Percentiles rank a stretch among this genome's conserved stretches.
These are phyloP conservation scores for Distichodus sexfasciatus DNA, from an alignment of 2,797 vertebrate genomes.

Conservation along the genomic window DNA sequence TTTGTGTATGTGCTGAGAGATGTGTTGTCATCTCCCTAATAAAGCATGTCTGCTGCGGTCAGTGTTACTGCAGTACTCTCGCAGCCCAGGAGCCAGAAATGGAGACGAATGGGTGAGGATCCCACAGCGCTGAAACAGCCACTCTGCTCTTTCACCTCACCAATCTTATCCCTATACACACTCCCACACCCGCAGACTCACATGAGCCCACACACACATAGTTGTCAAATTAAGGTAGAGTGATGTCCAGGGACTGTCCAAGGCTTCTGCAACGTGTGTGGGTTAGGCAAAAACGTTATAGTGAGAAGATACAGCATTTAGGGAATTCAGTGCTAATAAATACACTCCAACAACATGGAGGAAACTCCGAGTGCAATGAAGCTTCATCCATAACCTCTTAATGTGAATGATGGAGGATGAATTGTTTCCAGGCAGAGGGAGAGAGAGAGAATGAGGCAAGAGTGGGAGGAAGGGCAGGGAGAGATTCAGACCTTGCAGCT, in stretches of 20 bases:
- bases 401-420: conserved; percentile 61
- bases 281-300: conserved; percentile 56
- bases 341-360: conserved; percentile 52
- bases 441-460: too few relatives aligned
- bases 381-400: conserved; percentile 46
- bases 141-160: conserved; percentile 68
- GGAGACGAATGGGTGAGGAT: conserved; percentile 75
- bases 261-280: not conserved
- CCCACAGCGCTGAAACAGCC: conserved; percentile 67
- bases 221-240: conserved; percentile 51
- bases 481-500: conserved; percentile 53
- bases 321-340: conserved; percentile 55
- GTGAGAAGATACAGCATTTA: conserved; percentile 51
- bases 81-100: conserved; percentile 69
- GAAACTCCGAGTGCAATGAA: conserved; percentile 53
- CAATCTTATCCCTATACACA: conserved; percentile 22
- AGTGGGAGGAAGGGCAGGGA: not conserved
- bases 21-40: conserved; percentile 75
- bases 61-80: conserved; percentile 62
- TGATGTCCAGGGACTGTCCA: conserved; percentile 16
- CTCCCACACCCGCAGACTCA: not conserved
- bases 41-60: conserved; percentile 76
- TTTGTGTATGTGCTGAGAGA: conserved; percentile 70
- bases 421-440: conserved; percentile 57
- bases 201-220: too few relatives aligned